phyloP scores from a whole-genome alignment of 2,888 invertebrate genomes.

The Pomacea canaliculata region DNA sequence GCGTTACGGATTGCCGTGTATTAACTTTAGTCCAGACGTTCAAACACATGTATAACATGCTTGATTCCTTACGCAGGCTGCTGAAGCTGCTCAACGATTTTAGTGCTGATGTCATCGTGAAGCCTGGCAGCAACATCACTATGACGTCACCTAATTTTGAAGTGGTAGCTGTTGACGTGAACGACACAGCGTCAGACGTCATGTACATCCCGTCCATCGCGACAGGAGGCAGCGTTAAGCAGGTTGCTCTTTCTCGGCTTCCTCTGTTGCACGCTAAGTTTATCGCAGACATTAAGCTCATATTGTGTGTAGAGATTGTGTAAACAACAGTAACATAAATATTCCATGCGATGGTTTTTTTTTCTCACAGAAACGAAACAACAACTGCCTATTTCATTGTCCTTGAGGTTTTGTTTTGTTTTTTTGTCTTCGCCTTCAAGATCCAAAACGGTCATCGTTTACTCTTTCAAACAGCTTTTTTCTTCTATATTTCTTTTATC shows the following conservation, averaged over 20 bases:
- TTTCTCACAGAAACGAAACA: too few relatives aligned
- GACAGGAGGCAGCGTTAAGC: constrained; percentile 11
- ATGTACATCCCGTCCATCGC: constrained; percentile 33
- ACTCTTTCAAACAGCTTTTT: too few relatives aligned
- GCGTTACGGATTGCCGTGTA: too few relatives aligned
- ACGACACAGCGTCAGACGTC: constrained; percentile 15
- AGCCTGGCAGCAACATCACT: constrained; percentile 44
- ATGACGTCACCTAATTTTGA: constrained; percentile 40
- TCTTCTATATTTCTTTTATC: too few relatives aligned
- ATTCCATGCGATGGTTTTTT: too few relatives aligned
- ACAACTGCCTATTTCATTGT: too few relatives aligned
- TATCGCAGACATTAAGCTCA: neutral
- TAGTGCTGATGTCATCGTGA: constrained; percentile 40
- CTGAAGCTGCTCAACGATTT: constrained; percentile 48
- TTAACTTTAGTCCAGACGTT: too few relatives aligned
- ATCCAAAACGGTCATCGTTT: too few relatives aligned
- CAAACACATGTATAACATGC: too few relatives aligned
- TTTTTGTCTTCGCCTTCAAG: too few relatives aligned
- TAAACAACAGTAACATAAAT: too few relatives aligned
- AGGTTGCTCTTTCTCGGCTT: constrained; percentile 19
- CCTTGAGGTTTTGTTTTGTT: too few relatives aligned
- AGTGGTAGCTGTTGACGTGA: constrained; percentile 25
- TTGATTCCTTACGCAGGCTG: constrained; percentile 37
- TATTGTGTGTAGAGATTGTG: neutral
- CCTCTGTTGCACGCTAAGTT: neutral